phyloP scores from a whole-genome alignment of 2,888 invertebrate genomes.

The Ptilodon capucinus region DNA sequence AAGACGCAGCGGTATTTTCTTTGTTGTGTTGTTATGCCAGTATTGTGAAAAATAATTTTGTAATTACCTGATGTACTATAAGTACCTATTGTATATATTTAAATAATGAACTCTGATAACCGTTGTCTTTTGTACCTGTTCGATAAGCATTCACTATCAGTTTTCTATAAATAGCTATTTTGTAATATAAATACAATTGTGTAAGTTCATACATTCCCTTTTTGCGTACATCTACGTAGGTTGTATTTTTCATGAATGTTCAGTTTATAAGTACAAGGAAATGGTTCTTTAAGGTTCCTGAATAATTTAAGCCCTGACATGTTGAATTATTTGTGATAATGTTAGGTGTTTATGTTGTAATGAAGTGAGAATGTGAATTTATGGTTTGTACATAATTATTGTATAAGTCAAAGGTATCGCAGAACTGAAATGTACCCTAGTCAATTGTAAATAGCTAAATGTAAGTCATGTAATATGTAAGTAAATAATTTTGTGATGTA shows the following conservation, averaged over 20 bases:
- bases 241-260: conserved; percentile 29
- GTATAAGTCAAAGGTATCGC: conserved; percentile 58
- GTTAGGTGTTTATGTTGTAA: too few species aligned
- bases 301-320: conserved; percentile 50
- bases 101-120: conserved; percentile 30
- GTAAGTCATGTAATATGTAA: conserved; percentile 55
- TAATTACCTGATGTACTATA: conserved; percentile 40
- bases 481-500: conserved; percentile 80
- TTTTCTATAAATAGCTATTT: conserved; percentile 8
- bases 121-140: conserved; percentile 48
- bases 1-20: conserved; percentile 32
- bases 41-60: conserved; percentile 24
- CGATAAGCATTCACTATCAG: conserved; percentile 31
- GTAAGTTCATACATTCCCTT: conserved; percentile 58
- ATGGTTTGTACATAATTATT: conserved; percentile 54
- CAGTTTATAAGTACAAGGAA: conserved; percentile 32
- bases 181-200: conserved; percentile 12
- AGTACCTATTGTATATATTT: conserved; percentile 50
- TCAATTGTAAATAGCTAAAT: conserved; percentile 78
- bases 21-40: conserved; percentile 32
- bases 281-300: conserved; percentile 69
- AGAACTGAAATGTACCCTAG: conserved; percentile 82
- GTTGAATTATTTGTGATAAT: conserved; percentile 62
- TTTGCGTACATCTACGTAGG: conserved; percentile 34
- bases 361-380: conserved; percentile 49